These are phyloP conservation scores for Alouatta palliata DNA, from an alignment of 2,113 vertebrate species.

Conservation along the genomic window DNA sequence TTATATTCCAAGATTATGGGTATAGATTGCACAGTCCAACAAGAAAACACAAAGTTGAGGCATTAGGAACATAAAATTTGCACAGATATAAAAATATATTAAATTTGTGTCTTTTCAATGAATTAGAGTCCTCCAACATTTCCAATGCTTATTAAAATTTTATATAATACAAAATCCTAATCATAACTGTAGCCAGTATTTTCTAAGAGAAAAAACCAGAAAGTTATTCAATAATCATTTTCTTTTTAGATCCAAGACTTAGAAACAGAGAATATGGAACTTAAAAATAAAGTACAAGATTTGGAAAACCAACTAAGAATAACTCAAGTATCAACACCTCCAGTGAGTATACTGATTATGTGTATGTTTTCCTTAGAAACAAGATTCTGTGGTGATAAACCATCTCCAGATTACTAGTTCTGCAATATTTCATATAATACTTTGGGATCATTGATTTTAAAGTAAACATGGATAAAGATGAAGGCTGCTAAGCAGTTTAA, in stretches of 20 bases:
- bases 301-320: slow-evolving; percentile 95
- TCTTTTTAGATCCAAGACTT: slow-evolving; percentile 96
- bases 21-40: slow-evolving; percentile 4
- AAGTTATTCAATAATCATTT: slow-evolving; percentile 69
- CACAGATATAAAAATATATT: background rate
- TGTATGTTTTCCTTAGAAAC: background rate
- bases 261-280: slow-evolving; percentile 95
- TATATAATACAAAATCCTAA: background rate
- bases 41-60: slow-evolving; percentile 47
- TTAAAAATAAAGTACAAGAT: slow-evolving; percentile 96
- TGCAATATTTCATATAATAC: background rate
- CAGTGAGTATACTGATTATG: slow-evolving; percentile 87
- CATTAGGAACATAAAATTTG: slow-evolving; percentile 40
- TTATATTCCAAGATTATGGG: slow-evolving; percentile 59
- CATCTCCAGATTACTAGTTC: background rate
- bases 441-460: background rate
- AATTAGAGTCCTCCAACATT: background rate
- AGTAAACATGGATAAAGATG: background rate
- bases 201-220: slow-evolving; percentile 28
- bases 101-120: background rate
- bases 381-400: background rate
- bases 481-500: background rate
- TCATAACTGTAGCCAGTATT: background rate
- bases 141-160: background rate
- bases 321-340: slow-evolving; percentile 86